Base-by-base conservation (phyloP, 2,113 vertebrate species). In the Plotosus lineatus region DNA sequence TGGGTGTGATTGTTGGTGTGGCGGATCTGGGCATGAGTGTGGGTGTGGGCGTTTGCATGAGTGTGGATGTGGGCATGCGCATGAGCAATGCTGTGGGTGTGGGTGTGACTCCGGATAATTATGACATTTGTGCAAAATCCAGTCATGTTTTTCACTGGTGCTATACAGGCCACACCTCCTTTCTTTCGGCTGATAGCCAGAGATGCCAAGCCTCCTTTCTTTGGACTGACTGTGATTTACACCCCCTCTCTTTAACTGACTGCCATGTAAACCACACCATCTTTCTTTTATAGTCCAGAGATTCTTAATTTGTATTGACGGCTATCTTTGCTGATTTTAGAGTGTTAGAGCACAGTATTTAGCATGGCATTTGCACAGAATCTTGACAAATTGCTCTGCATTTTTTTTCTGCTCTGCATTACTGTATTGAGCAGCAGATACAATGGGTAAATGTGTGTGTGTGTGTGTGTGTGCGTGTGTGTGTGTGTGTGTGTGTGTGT, bases 371-470 rank as follows among this genome's bases (percentile, higher is more conserved):
- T 36, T 38, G 48, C 36, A 11, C 15, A 31, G 6, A 17, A 61
- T 1, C 14, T 75, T 83, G 68, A 83, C 73, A 21, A 26, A 40
- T 60, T 71, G n/a, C 66, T 71, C 66, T 71, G 66, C 42, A 15
- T 48, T 71, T 46, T 21, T 19, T 82, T 75, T 81, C 77, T 75
- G 75, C 85, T 74, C 66, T 83, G 84, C 79, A 69, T 83, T 85
- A 84, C 88, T 86, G 82, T 80, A 79, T 38, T 83, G 78, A 80
- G 80, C 82, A 93, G 93, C 92, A 83, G 92, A 93, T 83, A 88
- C 85, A 86, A 68, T 90, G 42, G 92, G 91, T 94, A 92, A 93
- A 92, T 93, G 68, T 78, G 76, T 65, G 44, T 81, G 69, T 74
- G 50, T 66, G 72, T 68, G 58, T 56, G 71, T 44, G 36, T 33